A percentile compares a stretch with the other conserved stretches of the same genome.
Conservation (phyloP, 2,888 invertebrate genomes). For the Schrankia costaestrigalis region DNA sequence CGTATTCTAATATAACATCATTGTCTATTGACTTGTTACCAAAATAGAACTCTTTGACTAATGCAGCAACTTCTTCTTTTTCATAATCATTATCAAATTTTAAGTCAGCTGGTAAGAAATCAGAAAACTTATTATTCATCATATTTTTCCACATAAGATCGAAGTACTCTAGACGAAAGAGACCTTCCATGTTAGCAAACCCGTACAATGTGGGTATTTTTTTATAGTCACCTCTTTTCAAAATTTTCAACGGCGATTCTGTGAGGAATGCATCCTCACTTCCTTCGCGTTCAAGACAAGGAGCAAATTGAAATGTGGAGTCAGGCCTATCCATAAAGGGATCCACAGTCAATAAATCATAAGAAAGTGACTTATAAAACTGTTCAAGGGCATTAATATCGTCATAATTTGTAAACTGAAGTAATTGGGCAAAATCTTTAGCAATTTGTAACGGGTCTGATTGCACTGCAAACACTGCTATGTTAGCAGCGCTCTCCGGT, state of each 20-base stretch:
- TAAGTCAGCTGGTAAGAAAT: too few species aligned
- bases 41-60: too few species aligned
- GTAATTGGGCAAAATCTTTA: constrained; percentile 30
- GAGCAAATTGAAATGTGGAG: constrained; percentile 24
- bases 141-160: constrained; percentile 24
- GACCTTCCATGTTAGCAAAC: constrained; percentile 40
- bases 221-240: constrained; percentile 35
- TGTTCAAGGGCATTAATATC: constrained; percentile 42
- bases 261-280: constrained; percentile 32
- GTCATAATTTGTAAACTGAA: constrained; percentile 36
- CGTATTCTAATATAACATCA: too few species aligned
- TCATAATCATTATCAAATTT: too few species aligned
- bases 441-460: constrained; percentile 42
- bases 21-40: too few species aligned
- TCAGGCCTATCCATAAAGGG: constrained; percentile 22
- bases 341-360: constrained; percentile 29
- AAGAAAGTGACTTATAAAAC: constrained; percentile 40
- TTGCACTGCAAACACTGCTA: constrained; percentile 33
- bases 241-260: constrained; percentile 38
- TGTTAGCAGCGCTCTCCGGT: constrained; percentile 42
- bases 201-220: constrained; percentile 45
- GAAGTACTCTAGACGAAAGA: constrained; percentile 22
- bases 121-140: too few species aligned
- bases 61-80: too few species aligned
- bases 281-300: constrained; percentile 33